Evolutionary conservation across 2,113 vertebrate species (phyloP), one percentile per base, ranked within the genome.

Genomic region (Triplophysa rosa): DNA sequence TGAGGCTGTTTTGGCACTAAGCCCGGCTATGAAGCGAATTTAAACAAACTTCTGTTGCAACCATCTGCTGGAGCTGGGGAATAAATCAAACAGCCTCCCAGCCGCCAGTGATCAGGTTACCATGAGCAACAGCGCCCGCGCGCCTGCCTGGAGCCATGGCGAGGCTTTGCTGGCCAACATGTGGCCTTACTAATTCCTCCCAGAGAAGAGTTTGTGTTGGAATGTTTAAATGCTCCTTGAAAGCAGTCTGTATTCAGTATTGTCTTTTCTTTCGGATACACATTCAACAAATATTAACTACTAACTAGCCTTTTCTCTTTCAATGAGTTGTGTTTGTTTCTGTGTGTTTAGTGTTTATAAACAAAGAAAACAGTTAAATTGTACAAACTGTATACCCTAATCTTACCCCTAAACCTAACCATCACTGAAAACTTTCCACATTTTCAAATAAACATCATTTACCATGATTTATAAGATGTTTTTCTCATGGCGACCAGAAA

Each of bases 31-130:
- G 95, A 94, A 95, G 96, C 95, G 95, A 97, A 97, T 95, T 97
- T 96, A 97, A 98, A 97, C 96, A 98, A 97, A 97, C 96, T 97
- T 95, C 96, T 95, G 96, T 95, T 95, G 94, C 96, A 95, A 95
- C 97, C 97, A 98, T 98, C 97, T 98, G 97, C 96, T 96, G 92
- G 95, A 93, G 95, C 97, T 94, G 94, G 95, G 97, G 96, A 96
- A 98, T 96, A 97, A 98, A 97, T 97, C 96, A 96, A 96, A 97
- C 96, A 94, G 94, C 94, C 96, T 95, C 92, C 91, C 94, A 92
- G 95, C 95, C 91, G 94, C 93, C 95, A 93, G 91, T 92, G 95
- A 98, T 98, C 94, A 93, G 92, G 94, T 98, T 97, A 97, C 97
- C 93, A 95, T 96, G 95, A 95, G 95, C 91, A 91, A 92, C 87